Conservation (phyloP, 2,888 invertebrate species). For the Silvanus unidentatus region DNA sequence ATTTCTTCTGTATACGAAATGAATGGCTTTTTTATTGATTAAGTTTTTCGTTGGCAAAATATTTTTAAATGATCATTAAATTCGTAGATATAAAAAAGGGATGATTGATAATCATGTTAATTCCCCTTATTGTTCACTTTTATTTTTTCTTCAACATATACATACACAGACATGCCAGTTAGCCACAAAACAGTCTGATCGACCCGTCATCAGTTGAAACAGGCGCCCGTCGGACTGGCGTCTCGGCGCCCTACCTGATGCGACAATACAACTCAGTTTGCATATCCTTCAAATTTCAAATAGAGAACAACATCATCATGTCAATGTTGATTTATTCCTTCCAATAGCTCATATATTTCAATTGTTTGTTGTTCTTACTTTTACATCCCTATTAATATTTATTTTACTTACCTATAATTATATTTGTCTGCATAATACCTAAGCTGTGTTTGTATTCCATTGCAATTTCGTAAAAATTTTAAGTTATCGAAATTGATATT, state of each 20-base stretch:
- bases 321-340: slow-evolving; percentile 19
- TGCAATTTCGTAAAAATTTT: too few species aligned
- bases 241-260: slow-evolving; percentile 36
- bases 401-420: too few species aligned
- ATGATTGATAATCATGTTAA: neutral
- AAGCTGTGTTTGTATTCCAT: too few species aligned
- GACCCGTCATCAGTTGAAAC: slow-evolving; percentile 40
- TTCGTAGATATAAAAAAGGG: too few species aligned
- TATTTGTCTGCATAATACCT: too few species aligned
- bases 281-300: slow-evolving; percentile 26
- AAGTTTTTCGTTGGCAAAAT: too few species aligned
- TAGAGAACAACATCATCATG: slow-evolving; percentile 21
- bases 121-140: neutral
- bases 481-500: too few species aligned
- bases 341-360: neutral
- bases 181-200: slow-evolving; percentile 36
- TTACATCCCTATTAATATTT: too few species aligned
- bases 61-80: too few species aligned
- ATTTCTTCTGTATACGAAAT: too few species aligned
- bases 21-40: too few species aligned
- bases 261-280: slow-evolving; percentile 28
- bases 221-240: slow-evolving; percentile 36
- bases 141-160: slow-evolving; percentile 11
- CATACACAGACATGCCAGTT: slow-evolving; percentile 31
- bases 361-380: too few species aligned